Percentiles rank a stretch among this genome's conserved stretches.
phyloP scores from a whole-genome alignment of 1,140 invertebrate species.

The Heliconius hewitsoni region DNA sequence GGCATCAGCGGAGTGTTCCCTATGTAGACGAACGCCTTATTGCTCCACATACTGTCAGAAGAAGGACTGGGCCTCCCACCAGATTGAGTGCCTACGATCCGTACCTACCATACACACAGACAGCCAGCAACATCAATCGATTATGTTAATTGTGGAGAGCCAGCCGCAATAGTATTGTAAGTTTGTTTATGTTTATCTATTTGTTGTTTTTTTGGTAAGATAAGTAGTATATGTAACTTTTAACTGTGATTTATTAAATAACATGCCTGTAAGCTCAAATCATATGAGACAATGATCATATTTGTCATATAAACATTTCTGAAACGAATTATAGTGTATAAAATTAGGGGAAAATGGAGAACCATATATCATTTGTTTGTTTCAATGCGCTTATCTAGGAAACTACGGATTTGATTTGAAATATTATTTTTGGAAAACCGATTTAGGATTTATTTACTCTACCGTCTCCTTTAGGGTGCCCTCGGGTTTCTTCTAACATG shows the following conservation, averaged over 20 bases:
- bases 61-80: conserved; percentile 92
- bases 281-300: too few species aligned
- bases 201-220: neutral
- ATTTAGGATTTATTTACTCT: too few species aligned
- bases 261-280: too few species aligned
- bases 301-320: too few species aligned
- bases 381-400: rapidly evolving
- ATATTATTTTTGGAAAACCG: too few species aligned
- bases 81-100: conserved; percentile 89
- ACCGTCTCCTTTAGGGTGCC: too few species aligned
- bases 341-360: too few species aligned
- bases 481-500: too few species aligned
- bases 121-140: conserved; percentile 82
- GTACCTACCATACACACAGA: conserved; percentile 80
- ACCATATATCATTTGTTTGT: too few species aligned
- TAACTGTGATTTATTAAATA: neutral
- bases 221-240: neutral
- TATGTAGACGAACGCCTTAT: conserved; percentile 91
- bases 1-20: conserved; percentile 91
- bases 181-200: neutral
- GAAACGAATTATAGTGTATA: too few species aligned
- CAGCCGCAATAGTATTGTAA: conserved; percentile 68
- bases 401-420: rapidly evolving
- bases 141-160: conserved; percentile 86
- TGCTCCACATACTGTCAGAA: conserved; percentile 93